Conservation (phyloP, 1,140 invertebrate species). For the Meteorus sp. region DNA sequence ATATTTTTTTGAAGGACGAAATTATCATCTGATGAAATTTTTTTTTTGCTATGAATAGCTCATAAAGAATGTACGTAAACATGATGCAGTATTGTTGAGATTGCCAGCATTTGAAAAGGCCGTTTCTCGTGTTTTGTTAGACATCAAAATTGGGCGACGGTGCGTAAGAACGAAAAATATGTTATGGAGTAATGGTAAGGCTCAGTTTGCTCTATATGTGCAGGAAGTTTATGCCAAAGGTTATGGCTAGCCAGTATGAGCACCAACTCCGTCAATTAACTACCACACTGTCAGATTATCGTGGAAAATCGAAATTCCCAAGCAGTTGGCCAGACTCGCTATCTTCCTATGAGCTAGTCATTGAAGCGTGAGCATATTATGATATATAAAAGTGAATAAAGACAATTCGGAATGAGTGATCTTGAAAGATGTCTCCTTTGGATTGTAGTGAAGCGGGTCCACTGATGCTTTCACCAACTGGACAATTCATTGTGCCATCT, state of each 20-base stretch:
- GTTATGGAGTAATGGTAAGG: constrained; percentile 47
- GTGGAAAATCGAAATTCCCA: constrained; percentile 70
- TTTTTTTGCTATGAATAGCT: constrained; percentile 62
- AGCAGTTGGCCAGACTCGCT: constrained; percentile 71
- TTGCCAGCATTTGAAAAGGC: constrained; percentile 84
- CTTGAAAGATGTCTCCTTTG: constrained; percentile 27
- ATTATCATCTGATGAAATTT: constrained; percentile 5
- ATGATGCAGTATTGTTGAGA: constrained; percentile 71
- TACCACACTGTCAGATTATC: constrained; percentile 80
- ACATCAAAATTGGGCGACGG: constrained; percentile 83
- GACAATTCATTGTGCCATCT: constrained; percentile 88
- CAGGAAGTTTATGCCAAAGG: constrained; percentile 88
- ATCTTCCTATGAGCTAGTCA: constrained; percentile 80
- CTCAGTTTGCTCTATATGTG: constrained; percentile 58
- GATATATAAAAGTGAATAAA: constrained; percentile 16
- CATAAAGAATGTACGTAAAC: constrained; percentile 78
- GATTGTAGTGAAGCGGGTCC: constrained; percentile 81
- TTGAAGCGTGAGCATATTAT: constrained; percentile 76
- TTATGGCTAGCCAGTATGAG: constrained; percentile 82
- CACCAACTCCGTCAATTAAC: constrained; percentile 78
- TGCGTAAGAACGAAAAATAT: constrained; percentile 51
- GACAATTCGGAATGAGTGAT: constrained; percentile 1
- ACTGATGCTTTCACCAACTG: constrained; percentile 89
- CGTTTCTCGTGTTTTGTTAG: constrained; percentile 75
- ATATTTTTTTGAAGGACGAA: neutral